phyloP scores from a whole-genome alignment of 2,113 vertebrate species.

The Onychostoma macrolepis region DNA sequence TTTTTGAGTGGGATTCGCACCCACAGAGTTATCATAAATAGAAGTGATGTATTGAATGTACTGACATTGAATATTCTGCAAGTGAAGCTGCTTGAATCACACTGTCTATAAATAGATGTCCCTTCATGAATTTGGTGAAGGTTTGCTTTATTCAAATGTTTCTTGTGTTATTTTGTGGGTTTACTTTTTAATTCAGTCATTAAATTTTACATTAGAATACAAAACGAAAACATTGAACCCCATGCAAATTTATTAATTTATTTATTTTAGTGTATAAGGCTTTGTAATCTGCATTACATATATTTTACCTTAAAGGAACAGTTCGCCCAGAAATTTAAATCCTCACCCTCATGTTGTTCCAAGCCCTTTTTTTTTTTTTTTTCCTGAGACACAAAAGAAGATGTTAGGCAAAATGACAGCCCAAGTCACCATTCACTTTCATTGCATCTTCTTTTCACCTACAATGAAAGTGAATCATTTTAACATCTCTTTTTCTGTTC shows the following conservation, averaged over 20 bases:
- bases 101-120: constrained; percentile 12
- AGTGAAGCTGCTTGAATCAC: constrained; percentile 3
- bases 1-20: constrained; percentile 39
- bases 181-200: background rate
- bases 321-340: background rate
- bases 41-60: constrained; percentile 17
- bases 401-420: background rate
- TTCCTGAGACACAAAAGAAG: background rate
- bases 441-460: background rate
- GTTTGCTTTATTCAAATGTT: background rate
- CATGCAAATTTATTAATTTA: background rate
- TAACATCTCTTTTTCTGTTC: background rate
- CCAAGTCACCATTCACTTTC: background rate
- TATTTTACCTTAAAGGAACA: background rate
- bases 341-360: background rate
- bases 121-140: constrained; percentile 6
- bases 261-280: background rate
- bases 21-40: constrained; percentile 33
- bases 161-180: background rate
- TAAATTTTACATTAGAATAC: background rate
- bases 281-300: background rate
- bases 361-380: background rate
- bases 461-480: background rate
- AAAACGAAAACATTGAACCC: background rate
- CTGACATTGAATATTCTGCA: background rate